phyloP scores from a whole-genome alignment of 2,797 vertebrate genomes.

The Microcaecilia unicolor region DNA sequence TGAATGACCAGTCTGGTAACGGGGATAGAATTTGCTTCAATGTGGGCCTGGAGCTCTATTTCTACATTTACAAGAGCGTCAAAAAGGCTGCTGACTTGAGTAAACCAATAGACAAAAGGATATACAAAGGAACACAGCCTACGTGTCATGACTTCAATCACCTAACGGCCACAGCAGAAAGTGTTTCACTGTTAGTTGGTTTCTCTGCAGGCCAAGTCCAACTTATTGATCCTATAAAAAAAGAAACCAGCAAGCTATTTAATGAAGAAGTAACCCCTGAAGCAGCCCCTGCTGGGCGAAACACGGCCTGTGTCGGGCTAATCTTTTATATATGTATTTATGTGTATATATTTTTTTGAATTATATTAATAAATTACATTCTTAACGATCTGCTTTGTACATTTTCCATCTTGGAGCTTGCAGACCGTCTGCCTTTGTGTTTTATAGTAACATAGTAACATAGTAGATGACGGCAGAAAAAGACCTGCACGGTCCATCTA shows the following conservation, averaged over 20 bases:
- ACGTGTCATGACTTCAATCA: constrained; percentile 98
- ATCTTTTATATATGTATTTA: too few relatives aligned
- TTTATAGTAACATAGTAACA: too few relatives aligned
- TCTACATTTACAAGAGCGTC: constrained; percentile 98
- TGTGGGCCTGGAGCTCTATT: constrained; percentile 98
- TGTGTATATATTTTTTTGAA: too few relatives aligned
- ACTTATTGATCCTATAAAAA: constrained; percentile 97
- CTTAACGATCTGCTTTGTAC: too few relatives aligned
- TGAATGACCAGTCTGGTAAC: constrained; percentile 97
- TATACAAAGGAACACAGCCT: constrained; percentile 98
- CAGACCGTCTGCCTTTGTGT: too few relatives aligned
- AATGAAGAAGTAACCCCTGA: constrained; percentile 98
- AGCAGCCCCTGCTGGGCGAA: too few relatives aligned
- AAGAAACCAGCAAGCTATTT: constrained; percentile 98
- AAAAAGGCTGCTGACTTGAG: constrained; percentile 95
- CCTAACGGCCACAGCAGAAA: constrained; percentile 92
- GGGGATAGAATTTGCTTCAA: constrained; percentile 97
- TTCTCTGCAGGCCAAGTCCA: constrained; percentile 97
- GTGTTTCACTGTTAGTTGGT: constrained; percentile 91
- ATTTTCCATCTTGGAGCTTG: too few relatives aligned
- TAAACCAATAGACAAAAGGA: constrained; percentile 97
- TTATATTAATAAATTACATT: too few relatives aligned
- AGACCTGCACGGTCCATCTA: too few relatives aligned
- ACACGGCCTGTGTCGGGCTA: too few relatives aligned
- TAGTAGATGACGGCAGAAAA: too few relatives aligned